phyloP scores from a whole-genome alignment of 64 coral and sea anemone species.

The Porites lutea region DNA sequence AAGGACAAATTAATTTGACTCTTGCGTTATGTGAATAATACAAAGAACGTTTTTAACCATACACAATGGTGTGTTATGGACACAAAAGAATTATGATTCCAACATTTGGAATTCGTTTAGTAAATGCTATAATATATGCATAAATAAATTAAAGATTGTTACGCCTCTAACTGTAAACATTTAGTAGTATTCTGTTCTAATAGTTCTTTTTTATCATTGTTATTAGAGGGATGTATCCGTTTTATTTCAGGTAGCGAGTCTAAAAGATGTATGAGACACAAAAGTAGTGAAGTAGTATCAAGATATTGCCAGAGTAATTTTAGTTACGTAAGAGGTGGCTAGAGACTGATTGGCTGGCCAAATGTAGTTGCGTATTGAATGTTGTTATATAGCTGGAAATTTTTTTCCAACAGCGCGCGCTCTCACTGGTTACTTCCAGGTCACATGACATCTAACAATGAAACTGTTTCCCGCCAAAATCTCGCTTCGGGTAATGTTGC shows the following conservation, averaged over 20 bases:
- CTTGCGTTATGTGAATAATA: slow-evolving; percentile 28
- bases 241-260: neutral
- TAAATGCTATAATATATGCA: slow-evolving; percentile 89
- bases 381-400: too few relatives aligned
- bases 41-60: slow-evolving; percentile 4
- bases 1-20: neutral
- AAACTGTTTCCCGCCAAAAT: too few relatives aligned
- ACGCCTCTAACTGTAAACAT: neutral
- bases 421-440: too few relatives aligned
- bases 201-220: slow-evolving; percentile 2
- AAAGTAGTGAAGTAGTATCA: neutral
- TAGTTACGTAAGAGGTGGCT: neutral
- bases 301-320: neutral
- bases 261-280: neutral
- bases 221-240: slow-evolving; percentile 13
- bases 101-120: slow-evolving; percentile 70
- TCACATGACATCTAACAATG: too few relatives aligned
- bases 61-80: slow-evolving; percentile 9
- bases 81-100: slow-evolving; percentile 51
- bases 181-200: neutral
- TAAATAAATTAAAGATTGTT: slow-evolving; percentile 41
- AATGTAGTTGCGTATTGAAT: too few relatives aligned
- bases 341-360: too few relatives aligned
- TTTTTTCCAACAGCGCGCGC: too few relatives aligned
- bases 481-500: too few relatives aligned